Conservation (phyloP, 64 coral and sea anemone species). For the Cladopsammia gracilis region DNA sequence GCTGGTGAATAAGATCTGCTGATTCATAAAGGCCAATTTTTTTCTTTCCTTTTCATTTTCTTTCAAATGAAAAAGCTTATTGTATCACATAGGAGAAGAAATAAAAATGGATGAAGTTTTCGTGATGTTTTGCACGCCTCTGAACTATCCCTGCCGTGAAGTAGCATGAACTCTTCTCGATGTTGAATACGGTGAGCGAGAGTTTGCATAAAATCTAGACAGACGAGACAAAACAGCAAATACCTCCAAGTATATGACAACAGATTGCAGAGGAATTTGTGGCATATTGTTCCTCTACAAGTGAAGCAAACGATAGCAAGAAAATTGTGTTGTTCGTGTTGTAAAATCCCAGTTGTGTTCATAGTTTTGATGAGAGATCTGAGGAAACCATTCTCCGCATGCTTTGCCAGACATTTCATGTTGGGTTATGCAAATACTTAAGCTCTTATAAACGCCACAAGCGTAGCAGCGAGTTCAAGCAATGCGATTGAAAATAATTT, state of each 20-base stretch:
- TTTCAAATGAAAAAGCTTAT: not conserved
- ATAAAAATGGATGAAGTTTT: not conserved
- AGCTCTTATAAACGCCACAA: not conserved
- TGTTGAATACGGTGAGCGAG: constrained; percentile 1
- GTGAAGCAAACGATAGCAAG: not conserved
- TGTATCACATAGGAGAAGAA: not conserved
- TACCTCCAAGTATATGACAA: not conserved
- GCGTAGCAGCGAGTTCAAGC: not conserved
- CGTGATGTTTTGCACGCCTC: not conserved
- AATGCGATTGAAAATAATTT: not conserved
- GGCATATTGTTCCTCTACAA: not conserved
- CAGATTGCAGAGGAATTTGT: not conserved
- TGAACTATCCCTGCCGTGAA: not conserved
- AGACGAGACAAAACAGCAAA: constrained; percentile 42
- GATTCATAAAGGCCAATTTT: not conserved
- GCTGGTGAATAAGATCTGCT: not conserved
- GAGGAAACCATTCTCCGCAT: not conserved
- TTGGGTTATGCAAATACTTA: constrained; percentile 37
- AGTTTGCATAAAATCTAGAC: constrained; percentile 59
- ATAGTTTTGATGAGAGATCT: not conserved
- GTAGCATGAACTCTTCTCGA: not conserved
- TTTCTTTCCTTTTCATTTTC: not conserved
- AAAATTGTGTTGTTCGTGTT: not conserved
- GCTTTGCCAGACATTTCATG: not conserved
- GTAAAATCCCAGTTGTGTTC: not conserved